phyloP scores from a whole-genome alignment of 1,140 invertebrate genomes.

The Platyscapa corneri region DNA sequence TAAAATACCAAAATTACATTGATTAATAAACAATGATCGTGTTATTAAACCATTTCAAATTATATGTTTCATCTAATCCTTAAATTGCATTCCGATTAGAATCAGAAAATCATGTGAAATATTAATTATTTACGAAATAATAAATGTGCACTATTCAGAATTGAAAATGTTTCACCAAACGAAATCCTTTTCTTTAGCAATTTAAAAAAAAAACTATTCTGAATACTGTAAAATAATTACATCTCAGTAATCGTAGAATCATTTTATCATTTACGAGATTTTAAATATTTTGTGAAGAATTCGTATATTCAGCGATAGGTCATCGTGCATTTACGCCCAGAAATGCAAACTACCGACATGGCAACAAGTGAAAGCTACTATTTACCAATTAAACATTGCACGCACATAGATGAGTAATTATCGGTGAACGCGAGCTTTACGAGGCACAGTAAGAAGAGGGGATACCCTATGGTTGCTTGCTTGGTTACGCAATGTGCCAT shows the following conservation, averaged over 20 bases:
- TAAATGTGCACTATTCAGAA: neutral
- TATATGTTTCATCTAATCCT: too few relatives aligned
- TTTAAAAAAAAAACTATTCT: neutral
- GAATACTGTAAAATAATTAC: neutral
- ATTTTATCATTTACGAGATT: constrained; percentile 5
- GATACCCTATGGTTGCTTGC: neutral
- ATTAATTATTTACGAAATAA: constrained; percentile 7
- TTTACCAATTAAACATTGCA: constrained; percentile 59
- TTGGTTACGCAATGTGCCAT: constrained; percentile 37
- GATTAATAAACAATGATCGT: neutral
- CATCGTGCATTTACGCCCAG: neutral
- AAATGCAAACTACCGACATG: neutral
- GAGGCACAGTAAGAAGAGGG: neutral
- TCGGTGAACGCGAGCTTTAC: constrained; percentile 17
- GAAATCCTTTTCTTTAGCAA: neutral
- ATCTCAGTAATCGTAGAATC: neutral
- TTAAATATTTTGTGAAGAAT: constrained; percentile 33
- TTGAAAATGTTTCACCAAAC: neutral
- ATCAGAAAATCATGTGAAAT: constrained; percentile 6
- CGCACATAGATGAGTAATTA: constrained; percentile 45
- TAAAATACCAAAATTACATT: neutral
- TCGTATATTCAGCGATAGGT: neutral
- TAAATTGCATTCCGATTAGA: neutral
- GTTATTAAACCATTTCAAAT: neutral
- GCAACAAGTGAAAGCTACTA: constrained; percentile 57